Percentiles rank a stretch among this genome's conserved stretches.
phyloP scores from a whole-genome alignment of 1,140 invertebrate genomes.

The Paralvinella palmiformis region DNA sequence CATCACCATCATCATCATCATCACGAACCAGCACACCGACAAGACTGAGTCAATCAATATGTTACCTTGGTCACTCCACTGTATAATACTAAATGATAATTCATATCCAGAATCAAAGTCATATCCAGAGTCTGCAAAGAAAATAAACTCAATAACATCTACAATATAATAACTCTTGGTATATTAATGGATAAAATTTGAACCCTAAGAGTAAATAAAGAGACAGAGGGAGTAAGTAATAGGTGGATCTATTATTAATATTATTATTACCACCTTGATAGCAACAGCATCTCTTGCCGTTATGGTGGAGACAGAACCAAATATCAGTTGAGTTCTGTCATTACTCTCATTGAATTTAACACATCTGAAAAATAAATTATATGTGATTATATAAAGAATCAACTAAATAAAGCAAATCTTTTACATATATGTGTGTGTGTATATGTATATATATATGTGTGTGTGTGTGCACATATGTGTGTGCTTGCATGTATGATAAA shows the following conservation, averaged over 20 bases:
- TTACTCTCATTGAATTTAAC: slow-evolving; percentile 68
- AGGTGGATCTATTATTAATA: no score
- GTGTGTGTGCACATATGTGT: no score
- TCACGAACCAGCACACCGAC: background rate
- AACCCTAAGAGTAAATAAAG: no score
- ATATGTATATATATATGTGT: no score
- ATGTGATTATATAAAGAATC: slow-evolving; percentile 1
- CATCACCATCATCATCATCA: background rate
- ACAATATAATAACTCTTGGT: no score
- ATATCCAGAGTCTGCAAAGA: slow-evolving; percentile 62
- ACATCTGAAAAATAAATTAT: slow-evolving; percentile 45
- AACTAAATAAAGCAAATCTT: background rate
- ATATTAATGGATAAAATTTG: no score
- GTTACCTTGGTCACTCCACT: slow-evolving; percentile 60
- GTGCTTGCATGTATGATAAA: no score
- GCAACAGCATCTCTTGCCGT: slow-evolving; percentile 76
- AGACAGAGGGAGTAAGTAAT: no score
- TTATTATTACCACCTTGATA: no score
- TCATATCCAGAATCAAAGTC: slow-evolving; percentile 73
- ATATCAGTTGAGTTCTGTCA: slow-evolving; percentile 60
- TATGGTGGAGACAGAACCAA: slow-evolving; percentile 67
- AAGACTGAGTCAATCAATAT: background rate
- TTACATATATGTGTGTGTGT: no score
- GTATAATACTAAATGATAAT: slow-evolving; percentile 74
- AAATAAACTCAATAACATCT: background rate